Evolutionary conservation across 2,888 invertebrate species (phyloP).

Genomic region (Sinentomon sp.): DNA sequence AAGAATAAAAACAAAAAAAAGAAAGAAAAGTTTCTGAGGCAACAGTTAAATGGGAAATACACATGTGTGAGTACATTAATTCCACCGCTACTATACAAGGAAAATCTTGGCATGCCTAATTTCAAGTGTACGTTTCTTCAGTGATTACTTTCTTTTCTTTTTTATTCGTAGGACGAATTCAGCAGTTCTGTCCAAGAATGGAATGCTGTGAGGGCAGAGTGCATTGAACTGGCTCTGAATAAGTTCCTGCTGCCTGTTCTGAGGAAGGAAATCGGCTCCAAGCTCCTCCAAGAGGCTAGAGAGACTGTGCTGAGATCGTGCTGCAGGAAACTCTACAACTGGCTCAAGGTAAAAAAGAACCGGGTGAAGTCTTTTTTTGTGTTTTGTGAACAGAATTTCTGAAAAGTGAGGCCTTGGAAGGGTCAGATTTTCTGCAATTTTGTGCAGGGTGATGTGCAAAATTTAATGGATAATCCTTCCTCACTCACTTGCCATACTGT

Average conservation of each 20-base stretch:
- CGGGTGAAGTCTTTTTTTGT: too few relatives aligned
- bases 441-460: too few relatives aligned
- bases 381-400: too few relatives aligned
- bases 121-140: background rate
- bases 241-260: slow-evolving; percentile 72
- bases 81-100: too few relatives aligned
- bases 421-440: too few relatives aligned
- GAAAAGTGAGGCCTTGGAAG: too few relatives aligned
- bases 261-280: slow-evolving; percentile 50
- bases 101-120: background rate
- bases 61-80: too few relatives aligned
- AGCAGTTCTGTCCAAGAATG: slow-evolving; percentile 80
- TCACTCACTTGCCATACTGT: too few relatives aligned
- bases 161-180: slow-evolving; percentile 45
- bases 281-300: slow-evolving; percentile 58
- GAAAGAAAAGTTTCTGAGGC: too few relatives aligned
- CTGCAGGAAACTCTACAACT: slow-evolving; percentile 59
- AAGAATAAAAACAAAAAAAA: too few relatives aligned
- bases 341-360: slow-evolving; percentile 37
- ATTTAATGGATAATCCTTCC: too few relatives aligned
- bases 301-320: slow-evolving; percentile 57
- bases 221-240: slow-evolving; percentile 60
- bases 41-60: too few relatives aligned
- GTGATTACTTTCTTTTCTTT: background rate
- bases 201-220: slow-evolving; percentile 67